Evolutionary conservation across 2,797 vertebrate species (phyloP).

Genomic region (Huso huso): DNA sequence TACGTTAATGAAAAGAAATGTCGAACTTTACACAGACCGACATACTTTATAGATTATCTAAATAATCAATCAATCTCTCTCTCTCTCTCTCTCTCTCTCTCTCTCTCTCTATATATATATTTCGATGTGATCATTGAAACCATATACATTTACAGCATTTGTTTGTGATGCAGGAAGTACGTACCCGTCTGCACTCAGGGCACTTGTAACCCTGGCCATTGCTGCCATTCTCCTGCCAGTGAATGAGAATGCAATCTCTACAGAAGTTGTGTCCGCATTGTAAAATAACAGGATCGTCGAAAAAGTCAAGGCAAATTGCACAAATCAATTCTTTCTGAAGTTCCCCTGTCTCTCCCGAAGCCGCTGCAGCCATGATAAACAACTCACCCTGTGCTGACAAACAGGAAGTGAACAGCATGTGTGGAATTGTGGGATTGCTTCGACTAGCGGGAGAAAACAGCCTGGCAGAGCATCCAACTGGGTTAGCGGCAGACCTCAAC

Average conservation of each 20-base stretch:
- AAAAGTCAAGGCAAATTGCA: slow-evolving; percentile 65
- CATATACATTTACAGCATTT: too few species aligned
- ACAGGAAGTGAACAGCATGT: not conserved
- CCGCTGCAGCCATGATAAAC: slow-evolving; percentile 53
- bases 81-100: too few species aligned
- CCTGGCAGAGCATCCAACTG: too few species aligned
- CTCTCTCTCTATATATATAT: too few species aligned
- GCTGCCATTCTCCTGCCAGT: slow-evolving; percentile 69
- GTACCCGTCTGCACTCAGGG: slow-evolving; percentile 38
- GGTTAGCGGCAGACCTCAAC: too few species aligned
- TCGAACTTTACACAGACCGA: too few species aligned
- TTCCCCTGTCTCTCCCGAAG: slow-evolving; percentile 38
- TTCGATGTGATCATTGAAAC: too few species aligned
- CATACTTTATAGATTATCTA: too few species aligned
- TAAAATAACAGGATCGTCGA: slow-evolving; percentile 62
- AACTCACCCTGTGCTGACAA: too few species aligned
- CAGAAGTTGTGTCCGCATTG: slow-evolving; percentile 73
- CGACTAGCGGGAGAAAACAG: too few species aligned
- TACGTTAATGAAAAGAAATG: too few species aligned
- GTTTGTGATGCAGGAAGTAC: not conserved
- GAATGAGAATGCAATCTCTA: slow-evolving; percentile 62
- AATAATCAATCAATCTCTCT: too few species aligned
- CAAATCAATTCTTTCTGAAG: slow-evolving; percentile 62
- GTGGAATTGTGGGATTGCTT: not conserved
- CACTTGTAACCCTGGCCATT: slow-evolving; percentile 60